Conservation (phyloP, 2,888 invertebrate genomes). For the Dynastes grantii region DNA sequence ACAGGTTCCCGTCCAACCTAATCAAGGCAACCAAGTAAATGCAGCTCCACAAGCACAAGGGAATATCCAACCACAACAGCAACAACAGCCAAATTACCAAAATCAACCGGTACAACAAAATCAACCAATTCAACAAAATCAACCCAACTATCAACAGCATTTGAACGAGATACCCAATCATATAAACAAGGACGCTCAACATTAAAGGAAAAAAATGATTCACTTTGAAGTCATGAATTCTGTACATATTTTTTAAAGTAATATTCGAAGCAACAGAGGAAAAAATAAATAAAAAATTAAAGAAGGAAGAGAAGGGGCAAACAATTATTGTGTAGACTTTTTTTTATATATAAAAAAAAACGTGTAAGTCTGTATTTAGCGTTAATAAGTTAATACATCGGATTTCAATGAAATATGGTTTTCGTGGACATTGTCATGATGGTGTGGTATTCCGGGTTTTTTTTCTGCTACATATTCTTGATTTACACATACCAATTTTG, state of each 20-base stretch:
- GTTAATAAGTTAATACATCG: too few relatives aligned
- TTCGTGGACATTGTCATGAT: too few relatives aligned
- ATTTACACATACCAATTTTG: too few relatives aligned
- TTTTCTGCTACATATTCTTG: too few relatives aligned
- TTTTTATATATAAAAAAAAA: too few relatives aligned
- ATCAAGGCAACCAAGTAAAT: constrained; percentile 21
- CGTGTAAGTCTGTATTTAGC: too few relatives aligned
- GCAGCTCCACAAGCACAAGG: constrained; percentile 57
- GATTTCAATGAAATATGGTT: too few relatives aligned
- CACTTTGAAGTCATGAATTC: background rate
- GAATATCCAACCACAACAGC: constrained; percentile 57
- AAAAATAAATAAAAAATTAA: too few relatives aligned
- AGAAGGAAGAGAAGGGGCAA: too few relatives aligned
- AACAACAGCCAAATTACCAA: constrained; percentile 62
- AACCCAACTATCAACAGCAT: constrained; percentile 57
- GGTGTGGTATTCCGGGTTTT: too few relatives aligned
- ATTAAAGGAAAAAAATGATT: background rate
- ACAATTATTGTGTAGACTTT: too few relatives aligned
- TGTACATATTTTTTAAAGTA: background rate
- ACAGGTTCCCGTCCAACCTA: constrained; percentile 57
- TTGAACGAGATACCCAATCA: constrained; percentile 52
- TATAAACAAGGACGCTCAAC: background rate
- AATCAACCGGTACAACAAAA: constrained; percentile 58
- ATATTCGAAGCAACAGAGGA: too few relatives aligned
- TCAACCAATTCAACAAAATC: constrained; percentile 52